phyloP scores from a whole-genome alignment of 2,113 vertebrate genomes.

The Varanus komodoensis region DNA sequence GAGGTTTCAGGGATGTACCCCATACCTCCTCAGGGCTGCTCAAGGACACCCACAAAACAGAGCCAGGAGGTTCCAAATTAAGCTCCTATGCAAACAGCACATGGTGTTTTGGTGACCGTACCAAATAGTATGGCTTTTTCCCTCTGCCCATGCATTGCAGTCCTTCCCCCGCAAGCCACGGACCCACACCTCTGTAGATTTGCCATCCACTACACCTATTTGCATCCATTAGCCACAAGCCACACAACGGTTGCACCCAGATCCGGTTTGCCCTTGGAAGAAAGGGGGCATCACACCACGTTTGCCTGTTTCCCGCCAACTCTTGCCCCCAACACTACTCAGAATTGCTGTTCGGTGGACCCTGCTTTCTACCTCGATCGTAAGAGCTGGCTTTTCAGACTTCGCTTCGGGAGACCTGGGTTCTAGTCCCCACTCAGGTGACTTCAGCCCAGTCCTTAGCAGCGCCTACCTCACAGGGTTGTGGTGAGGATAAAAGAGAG shows the following conservation, averaged over 20 bases:
- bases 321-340: too few relatives aligned
- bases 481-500: too few relatives aligned
- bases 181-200: too few relatives aligned
- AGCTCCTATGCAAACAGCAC: constrained; percentile 50
- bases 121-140: background rate
- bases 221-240: background rate
- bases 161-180: too few relatives aligned
- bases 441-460: too few relatives aligned
- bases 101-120: rapidly evolving
- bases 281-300: constrained; percentile 29
- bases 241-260: rapidly evolving
- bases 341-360: background rate
- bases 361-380: background rate
- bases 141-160: rapidly evolving
- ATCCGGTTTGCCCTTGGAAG: constrained; percentile 46
- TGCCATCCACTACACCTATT: background rate
- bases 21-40: too few relatives aligned
- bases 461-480: too few relatives aligned
- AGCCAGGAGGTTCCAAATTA: background rate
- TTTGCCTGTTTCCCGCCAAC: background rate
- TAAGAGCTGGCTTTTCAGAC: too few relatives aligned
- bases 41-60: too few relatives aligned
- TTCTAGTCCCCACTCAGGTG: too few relatives aligned
- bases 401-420: too few relatives aligned
- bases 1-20: too few relatives aligned